Percentiles rank a stretch among this genome's conserved stretches.
Evolutionary conservation across 2,888 invertebrate species (phyloP).

Genomic region (Uropetala carovei): DNA sequence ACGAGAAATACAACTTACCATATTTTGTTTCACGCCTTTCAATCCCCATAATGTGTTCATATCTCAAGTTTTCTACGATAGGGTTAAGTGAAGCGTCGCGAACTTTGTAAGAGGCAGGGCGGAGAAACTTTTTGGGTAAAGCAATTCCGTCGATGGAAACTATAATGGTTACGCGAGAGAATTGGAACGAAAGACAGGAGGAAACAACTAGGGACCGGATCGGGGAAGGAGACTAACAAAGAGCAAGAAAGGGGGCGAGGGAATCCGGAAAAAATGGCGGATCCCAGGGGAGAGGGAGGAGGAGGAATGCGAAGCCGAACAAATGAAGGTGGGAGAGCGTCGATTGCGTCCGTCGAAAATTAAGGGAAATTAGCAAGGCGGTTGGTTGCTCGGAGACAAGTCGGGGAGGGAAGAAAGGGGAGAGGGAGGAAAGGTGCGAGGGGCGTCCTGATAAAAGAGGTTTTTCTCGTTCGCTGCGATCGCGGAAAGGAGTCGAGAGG

Average conservation of each 20-base stretch:
- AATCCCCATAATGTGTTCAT: too few relatives aligned
- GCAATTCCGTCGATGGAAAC: conserved; percentile 8
- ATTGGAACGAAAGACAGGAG: background rate
- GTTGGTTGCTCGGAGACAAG: background rate
- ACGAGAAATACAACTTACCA: too few relatives aligned
- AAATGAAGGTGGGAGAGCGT: background rate
- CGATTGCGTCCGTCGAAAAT: background rate
- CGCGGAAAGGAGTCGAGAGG: background rate
- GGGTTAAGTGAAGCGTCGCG: background rate
- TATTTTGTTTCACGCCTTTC: too few relatives aligned
- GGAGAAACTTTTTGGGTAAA: background rate
- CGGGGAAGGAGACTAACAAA: background rate
- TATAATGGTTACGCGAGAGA: conserved; percentile 3
- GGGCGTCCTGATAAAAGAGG: conserved; percentile 12
- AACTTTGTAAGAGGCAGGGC: background rate
- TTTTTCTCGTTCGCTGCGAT: background rate
- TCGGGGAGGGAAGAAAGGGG: background rate
- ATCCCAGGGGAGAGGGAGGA: conserved; percentile 41
- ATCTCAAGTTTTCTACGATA: too few relatives aligned
- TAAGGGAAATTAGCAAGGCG: conserved; percentile 39
- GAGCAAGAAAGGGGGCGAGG: background rate
- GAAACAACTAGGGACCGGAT: background rate
- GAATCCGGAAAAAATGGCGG: background rate
- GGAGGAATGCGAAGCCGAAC: background rate
- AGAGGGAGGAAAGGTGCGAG: background rate